phyloP scores from a whole-genome alignment of 2,888 invertebrate species.

The Hemaris fuciformis region DNA sequence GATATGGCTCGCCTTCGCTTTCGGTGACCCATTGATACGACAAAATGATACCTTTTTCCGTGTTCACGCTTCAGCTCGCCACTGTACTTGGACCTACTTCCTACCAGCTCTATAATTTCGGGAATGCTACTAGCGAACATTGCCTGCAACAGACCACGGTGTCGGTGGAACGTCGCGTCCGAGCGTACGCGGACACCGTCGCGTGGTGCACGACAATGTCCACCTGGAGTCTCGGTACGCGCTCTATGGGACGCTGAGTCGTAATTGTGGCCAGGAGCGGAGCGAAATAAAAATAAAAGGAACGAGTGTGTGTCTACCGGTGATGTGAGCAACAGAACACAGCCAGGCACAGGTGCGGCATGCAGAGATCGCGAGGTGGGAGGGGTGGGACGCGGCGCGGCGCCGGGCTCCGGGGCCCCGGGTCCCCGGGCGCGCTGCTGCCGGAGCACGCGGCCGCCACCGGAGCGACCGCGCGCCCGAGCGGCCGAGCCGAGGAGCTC shows the following conservation, averaged over 20 bases:
- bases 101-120: slow-evolving; percentile 99
- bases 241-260: slow-evolving; percentile 68
- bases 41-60: slow-evolving; percentile 96
- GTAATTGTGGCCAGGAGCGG: slow-evolving; percentile 76
- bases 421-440: slow-evolving; percentile 36
- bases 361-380: slow-evolving; percentile 75
- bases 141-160: slow-evolving; percentile 93
- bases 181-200: slow-evolving; percentile 71
- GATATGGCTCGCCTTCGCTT: slow-evolving; percentile 73
- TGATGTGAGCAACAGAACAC: slow-evolving; percentile 82
- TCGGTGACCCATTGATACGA: slow-evolving; percentile 68
- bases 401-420: slow-evolving; percentile 30
- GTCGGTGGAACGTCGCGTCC: slow-evolving; percentile 69
- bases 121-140: slow-evolving; percentile 99
- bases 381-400: slow-evolving; percentile 70
- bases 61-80: slow-evolving; percentile 99
- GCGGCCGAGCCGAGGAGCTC: slow-evolving; percentile 59
- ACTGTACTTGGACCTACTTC: slow-evolving; percentile 99
- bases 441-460: slow-evolving; percentile 35
- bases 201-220: slow-evolving; percentile 80
- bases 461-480: slow-evolving; percentile 55
- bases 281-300: slow-evolving; percentile 75
- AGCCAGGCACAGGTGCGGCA: slow-evolving; percentile 80
- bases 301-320: slow-evolving; percentile 77
- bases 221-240: slow-evolving; percentile 70